Conservation (phyloP, 1,140 invertebrate species). For the Eupeodes corollae region DNA sequence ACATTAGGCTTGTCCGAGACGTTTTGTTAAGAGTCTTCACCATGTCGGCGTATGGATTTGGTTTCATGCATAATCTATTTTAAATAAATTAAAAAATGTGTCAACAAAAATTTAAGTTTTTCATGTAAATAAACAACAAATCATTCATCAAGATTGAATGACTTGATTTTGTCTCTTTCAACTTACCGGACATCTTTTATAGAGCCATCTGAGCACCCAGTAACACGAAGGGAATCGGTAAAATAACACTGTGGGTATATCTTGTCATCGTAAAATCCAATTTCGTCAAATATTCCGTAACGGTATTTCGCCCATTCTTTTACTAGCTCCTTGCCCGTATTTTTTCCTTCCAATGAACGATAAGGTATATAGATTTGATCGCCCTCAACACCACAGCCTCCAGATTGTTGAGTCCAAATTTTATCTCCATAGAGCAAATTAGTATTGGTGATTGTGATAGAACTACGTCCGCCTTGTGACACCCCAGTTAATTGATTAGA, state of each 20-base stretch:
- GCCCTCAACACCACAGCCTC: slow-evolving; percentile 45
- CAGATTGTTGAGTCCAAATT: slow-evolving; percentile 48
- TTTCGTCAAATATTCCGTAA: slow-evolving; percentile 60
- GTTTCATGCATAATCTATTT: slow-evolving; percentile 26
- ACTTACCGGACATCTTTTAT: slow-evolving; percentile 40
- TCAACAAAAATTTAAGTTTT: neutral
- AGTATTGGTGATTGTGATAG: slow-evolving; percentile 41
- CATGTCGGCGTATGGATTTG: slow-evolving; percentile 23
- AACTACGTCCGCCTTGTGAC: slow-evolving; percentile 38
- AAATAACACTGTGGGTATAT: slow-evolving; percentile 46
- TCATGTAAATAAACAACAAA: no score
- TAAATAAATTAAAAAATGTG: slow-evolving; percentile 14
- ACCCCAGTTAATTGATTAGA: no score
- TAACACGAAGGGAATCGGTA: slow-evolving; percentile 37
- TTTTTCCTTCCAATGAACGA: slow-evolving; percentile 8
- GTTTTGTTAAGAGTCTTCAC: slow-evolving; percentile 36
- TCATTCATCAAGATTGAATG: no score
- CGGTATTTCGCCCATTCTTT: slow-evolving; percentile 56
- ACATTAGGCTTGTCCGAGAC: slow-evolving; percentile 46
- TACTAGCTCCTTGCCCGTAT: slow-evolving; percentile 33
- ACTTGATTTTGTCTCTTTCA: no score
- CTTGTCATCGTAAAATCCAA: slow-evolving; percentile 46
- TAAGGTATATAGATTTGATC: slow-evolving; percentile 47
- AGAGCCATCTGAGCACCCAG: slow-evolving; percentile 41
- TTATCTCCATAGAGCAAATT: slow-evolving; percentile 42